A percentile compares a stretch with the other conserved stretches of the same genome.
phyloP scores from a whole-genome alignment of 1,140 invertebrate species.

The Formica selysi region DNA sequence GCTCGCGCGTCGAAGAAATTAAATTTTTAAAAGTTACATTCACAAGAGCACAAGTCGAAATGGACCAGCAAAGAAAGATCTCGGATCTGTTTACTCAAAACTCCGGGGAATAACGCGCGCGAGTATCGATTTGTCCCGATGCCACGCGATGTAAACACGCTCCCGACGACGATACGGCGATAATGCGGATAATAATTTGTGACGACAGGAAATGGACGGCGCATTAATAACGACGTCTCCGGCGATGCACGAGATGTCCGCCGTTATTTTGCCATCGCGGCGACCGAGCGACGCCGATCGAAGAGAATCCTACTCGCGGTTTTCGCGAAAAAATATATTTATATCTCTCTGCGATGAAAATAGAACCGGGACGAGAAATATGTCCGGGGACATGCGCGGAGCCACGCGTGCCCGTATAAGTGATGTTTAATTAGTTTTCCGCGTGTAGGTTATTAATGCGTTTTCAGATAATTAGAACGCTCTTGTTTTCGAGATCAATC shows the following conservation, averaged over 20 bases:
- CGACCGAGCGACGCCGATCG: conserved; percentile 30
- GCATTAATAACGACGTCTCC: conserved; percentile 52
- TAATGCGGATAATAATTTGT: conserved; percentile 56
- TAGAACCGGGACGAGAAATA: conserved; percentile 1
- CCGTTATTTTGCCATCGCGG: conserved; percentile 44
- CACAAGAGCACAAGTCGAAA: neutral
- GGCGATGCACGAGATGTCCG: conserved; percentile 20
- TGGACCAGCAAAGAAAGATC: conserved; percentile 32
- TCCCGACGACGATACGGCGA: neutral
- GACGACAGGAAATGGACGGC: conserved; percentile 17
- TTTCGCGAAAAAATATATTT: conserved; percentile 2
- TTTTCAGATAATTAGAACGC: conserved; percentile 37
- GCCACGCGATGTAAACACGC: conserved; percentile 58
- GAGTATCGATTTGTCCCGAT: conserved; percentile 66
- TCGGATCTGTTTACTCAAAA: conserved; percentile 47
- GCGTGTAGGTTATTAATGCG: neutral
- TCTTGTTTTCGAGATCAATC: neutral
- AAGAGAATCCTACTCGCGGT: neutral
- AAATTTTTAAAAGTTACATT: neutral
- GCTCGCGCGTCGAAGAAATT: neutral
- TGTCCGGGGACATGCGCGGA: neutral
- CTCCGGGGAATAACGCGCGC: conserved; percentile 14
- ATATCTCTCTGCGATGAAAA: conserved; percentile 21
- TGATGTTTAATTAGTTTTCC: conserved; percentile 50
- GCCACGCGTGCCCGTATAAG: conserved; percentile 12